A percentile compares a stretch with the other conserved stretches of the same genome.
phyloP scores from a whole-genome alignment of 2,113 vertebrate species.

The Typhlomys cinereus region DNA sequence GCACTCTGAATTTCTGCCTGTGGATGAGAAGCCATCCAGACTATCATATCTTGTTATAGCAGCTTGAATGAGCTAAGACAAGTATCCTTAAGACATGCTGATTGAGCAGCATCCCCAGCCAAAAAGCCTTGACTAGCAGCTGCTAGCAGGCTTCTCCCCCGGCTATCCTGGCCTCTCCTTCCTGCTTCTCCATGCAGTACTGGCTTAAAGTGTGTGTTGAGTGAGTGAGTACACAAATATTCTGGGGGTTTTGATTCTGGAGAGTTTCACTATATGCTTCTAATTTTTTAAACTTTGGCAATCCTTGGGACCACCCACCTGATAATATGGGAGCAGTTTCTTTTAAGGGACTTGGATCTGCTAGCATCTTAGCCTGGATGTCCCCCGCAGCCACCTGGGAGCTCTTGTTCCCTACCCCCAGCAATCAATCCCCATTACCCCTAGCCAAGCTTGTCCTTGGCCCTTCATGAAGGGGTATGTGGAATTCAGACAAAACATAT shows the following conservation, averaged over 20 bases:
- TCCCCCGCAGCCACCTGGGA: not conserved
- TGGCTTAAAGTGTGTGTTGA: not conserved
- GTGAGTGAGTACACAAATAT: not conserved
- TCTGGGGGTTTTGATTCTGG: not conserved
- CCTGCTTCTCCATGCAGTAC: not conserved
- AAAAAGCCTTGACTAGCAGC: not conserved
- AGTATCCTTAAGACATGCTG: not conserved
- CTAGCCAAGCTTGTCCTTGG: not conserved
- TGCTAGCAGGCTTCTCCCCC: too few species aligned
- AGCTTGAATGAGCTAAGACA: not conserved
- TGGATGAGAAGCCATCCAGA: not conserved
- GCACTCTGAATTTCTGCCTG: not conserved
- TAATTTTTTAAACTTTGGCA: not conserved
- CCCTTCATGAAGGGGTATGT: conserved; percentile 17
- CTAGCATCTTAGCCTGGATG: not conserved
- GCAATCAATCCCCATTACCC: too few species aligned
- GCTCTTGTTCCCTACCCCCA: not conserved
- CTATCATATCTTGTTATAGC: not conserved
- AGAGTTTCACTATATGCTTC: not conserved
- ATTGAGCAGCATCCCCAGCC: not conserved
- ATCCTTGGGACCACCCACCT: not conserved
- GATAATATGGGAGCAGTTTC: not conserved
- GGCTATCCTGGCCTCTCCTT: not conserved
- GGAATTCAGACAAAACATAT: conserved; percentile 69
- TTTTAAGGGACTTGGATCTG: not conserved